Percentiles rank a stretch among this genome's conserved stretches.
These are phyloP conservation scores for Enteromius unitaeniatus DNA, from an alignment of 2,797 vertebrate species.

Conservation along the genomic window DNA sequence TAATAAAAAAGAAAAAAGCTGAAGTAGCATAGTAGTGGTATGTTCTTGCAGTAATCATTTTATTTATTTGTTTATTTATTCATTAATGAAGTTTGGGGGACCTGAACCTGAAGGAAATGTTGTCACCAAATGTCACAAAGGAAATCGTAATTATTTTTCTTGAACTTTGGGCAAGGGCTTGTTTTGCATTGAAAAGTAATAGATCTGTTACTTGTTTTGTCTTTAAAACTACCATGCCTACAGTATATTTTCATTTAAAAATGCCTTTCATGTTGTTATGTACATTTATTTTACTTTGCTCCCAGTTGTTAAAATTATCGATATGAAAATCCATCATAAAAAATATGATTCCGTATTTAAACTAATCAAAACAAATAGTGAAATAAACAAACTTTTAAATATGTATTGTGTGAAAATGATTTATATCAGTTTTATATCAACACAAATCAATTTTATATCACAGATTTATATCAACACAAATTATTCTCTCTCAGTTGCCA, in stretches of 20 bases:
- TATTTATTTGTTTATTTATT: no score
- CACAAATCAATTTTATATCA: no score
- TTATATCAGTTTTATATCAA: background rate
- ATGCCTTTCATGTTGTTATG: background rate
- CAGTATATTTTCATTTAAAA: background rate
- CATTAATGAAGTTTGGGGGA: background rate
- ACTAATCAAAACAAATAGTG: background rate
- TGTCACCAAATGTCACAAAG: background rate
- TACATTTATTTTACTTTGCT: background rate
- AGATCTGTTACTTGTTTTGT: background rate
- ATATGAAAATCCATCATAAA: constrained; percentile 13
- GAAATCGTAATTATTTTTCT: background rate
- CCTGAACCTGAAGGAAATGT: background rate
- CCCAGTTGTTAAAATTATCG: background rate
- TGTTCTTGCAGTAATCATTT: no score
- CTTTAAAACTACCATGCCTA: background rate
- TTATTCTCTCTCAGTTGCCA: background rate
- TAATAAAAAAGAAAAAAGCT: background rate
- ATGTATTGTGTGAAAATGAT: background rate
- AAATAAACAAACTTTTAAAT: constrained; percentile 17
- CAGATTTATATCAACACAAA: background rate
- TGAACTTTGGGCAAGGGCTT: background rate
- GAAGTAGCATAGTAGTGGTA: background rate
- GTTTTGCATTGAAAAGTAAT: background rate
- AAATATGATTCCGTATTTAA: background rate